phyloP scores from a whole-genome alignment of 2,888 invertebrate species.

The Eurytoma adleriae region DNA sequence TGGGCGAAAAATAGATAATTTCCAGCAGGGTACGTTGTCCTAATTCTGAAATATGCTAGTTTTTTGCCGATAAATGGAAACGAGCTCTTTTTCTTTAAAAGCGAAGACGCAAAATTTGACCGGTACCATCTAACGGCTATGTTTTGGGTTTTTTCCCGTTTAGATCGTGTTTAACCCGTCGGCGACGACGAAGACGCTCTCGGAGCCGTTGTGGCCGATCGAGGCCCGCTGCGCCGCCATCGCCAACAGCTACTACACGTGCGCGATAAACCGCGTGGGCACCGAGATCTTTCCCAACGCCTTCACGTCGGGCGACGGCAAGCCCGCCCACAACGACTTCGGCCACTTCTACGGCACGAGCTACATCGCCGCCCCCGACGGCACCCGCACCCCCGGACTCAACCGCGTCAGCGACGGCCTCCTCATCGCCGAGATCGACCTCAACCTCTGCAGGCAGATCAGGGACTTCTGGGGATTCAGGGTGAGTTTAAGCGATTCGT shows the following conservation, averaged over 20 bases:
- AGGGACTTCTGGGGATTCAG: constrained; percentile 96
- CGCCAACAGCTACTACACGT: constrained; percentile 95
- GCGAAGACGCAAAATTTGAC: background rate
- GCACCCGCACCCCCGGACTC: constrained; percentile 91
- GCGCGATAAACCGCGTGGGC: constrained; percentile 96
- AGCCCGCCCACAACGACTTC: constrained; percentile 85
- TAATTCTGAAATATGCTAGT: no score
- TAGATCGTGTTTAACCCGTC: constrained; percentile 98
- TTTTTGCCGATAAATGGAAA: no score
- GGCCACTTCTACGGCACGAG: constrained; percentile 98
- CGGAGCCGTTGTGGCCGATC: constrained; percentile 95
- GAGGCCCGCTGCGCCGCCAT: constrained; percentile 97
- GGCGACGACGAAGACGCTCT: constrained; percentile 85
- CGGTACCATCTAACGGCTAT: no score
- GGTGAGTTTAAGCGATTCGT: constrained; percentile 76
- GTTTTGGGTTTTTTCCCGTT: background rate
- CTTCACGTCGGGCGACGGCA: constrained; percentile 91
- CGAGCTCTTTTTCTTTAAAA: no score
- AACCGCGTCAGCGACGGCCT: constrained; percentile 89
- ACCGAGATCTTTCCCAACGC: constrained; percentile 88
- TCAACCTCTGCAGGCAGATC: constrained; percentile 95
- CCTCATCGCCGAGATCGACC: constrained; percentile 91
- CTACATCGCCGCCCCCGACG: constrained; percentile 96
- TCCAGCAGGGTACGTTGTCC: no score
- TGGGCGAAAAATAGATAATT: no score